A percentile compares a stretch with the other conserved stretches of the same genome.
phyloP scores from a whole-genome alignment of 2,113 vertebrate species.

The Solenodon paradoxus region DNA sequence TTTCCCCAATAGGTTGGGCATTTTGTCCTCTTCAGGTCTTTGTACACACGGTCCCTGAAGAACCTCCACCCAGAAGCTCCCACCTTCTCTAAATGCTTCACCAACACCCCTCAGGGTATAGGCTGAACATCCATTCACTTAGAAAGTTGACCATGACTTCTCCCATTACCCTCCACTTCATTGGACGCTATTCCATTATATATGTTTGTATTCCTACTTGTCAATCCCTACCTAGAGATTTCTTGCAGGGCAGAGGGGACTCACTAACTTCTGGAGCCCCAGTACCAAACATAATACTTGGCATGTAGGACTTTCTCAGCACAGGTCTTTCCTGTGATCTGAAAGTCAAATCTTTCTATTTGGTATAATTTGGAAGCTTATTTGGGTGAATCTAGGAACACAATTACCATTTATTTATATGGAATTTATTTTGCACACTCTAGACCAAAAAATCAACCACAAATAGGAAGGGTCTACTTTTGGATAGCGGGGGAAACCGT shows the following conservation, averaged over 20 bases:
- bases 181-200: accelerated
- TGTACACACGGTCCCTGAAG: not conserved
- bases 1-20: not conserved
- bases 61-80: not conserved
- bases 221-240: not conserved
- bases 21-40: not conserved
- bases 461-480: not conserved
- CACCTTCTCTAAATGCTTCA: not conserved
- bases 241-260: not conserved
- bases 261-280: not conserved
- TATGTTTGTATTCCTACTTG: not conserved
- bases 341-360: not conserved
- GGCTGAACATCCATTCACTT: not conserved
- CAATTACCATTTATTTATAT: not conserved
- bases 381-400: not conserved
- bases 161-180: not conserved
- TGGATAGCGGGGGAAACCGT: not conserved
- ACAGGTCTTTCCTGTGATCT: not conserved
- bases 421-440: too few relatives aligned
- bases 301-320: not conserved
- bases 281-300: too few relatives aligned
- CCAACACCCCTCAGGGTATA: not conserved
- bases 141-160: not conserved
- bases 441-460: not conserved
- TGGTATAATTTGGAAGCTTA: not conserved